A percentile compares a stretch with the other conserved stretches of the same genome.
Conservation (phyloP, 1,140 invertebrate species). For the Eriosoma lanigerum region DNA sequence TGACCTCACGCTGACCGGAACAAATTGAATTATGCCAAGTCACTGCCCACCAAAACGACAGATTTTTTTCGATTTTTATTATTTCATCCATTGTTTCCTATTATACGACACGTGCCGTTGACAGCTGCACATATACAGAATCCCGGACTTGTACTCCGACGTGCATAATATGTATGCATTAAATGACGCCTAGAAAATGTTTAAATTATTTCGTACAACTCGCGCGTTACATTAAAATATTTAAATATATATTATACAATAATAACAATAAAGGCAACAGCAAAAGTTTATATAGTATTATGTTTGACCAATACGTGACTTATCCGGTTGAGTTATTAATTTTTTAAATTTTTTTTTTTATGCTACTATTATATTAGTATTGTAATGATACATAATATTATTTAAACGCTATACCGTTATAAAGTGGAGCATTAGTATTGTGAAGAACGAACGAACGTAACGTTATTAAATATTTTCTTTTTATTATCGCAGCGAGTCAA, state of each 20-base stretch:
- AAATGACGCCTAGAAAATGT: background rate
- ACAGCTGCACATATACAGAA: constrained; percentile 38
- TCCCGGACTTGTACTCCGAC: background rate
- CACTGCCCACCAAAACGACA: constrained; percentile 41
- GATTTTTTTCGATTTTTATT: constrained; percentile 27
- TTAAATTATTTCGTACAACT: background rate
- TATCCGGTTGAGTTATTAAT: background rate
- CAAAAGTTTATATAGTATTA: background rate
- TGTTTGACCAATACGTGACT: background rate
- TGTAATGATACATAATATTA: too few relatives aligned
- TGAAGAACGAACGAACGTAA: too few relatives aligned
- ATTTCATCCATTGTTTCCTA: constrained; percentile 3
- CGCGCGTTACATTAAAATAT: background rate
- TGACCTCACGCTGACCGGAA: constrained; percentile 49
- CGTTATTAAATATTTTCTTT: too few relatives aligned
- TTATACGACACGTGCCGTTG: constrained; percentile 39
- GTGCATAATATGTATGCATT: background rate
- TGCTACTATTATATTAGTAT: too few relatives aligned
- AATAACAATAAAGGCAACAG: background rate
- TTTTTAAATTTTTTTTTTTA: too few relatives aligned
- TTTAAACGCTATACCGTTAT: too few relatives aligned
- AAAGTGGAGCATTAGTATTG: too few relatives aligned
- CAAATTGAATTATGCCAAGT: constrained; percentile 50
- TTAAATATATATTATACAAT: background rate
- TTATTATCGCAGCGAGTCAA: too few relatives aligned